These are phyloP conservation scores for Ispidina lecontei DNA, from an alignment of 2,797 vertebrate genomes.

Conservation along the genomic window DNA sequence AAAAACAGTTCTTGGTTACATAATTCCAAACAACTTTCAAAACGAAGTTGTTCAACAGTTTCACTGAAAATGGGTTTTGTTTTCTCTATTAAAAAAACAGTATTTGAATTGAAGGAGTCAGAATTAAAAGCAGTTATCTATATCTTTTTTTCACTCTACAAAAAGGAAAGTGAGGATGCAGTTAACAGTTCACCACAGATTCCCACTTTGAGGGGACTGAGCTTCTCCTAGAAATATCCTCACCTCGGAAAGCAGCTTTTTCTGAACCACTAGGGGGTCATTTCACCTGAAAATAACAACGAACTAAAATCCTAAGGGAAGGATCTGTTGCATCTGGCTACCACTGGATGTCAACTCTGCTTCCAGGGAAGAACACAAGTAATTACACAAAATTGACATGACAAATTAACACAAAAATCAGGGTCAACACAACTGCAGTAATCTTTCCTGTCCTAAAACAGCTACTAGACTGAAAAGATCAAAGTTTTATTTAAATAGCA, in stretches of 20 bases:
- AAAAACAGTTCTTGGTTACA: conserved; percentile 68
- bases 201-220: not conserved
- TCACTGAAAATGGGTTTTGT: not conserved
- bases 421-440: not conserved
- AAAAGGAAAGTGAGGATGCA: conserved; percentile 65
- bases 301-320: not conserved
- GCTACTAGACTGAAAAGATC: not conserved
- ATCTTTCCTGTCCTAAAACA: not conserved
- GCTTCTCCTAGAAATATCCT: not conserved
- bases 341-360: not conserved
- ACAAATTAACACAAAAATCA: not conserved
- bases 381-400: not conserved
- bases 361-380: not conserved
- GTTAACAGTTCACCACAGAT: not conserved
- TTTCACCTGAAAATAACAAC: not conserved
- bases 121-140: conserved; percentile 37
- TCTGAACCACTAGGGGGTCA: not conserved
- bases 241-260: not conserved
- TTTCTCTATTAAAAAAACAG: not conserved
- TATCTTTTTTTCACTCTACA: conserved; percentile 57
- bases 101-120: not conserved
- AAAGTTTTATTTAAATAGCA: not conserved
- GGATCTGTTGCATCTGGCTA: not conserved
- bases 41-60: conserved; percentile 68
- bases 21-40: conserved; percentile 73